phyloP scores from a whole-genome alignment of 2,797 vertebrate genomes.

The Periophthalmus magnuspinnatus region DNA sequence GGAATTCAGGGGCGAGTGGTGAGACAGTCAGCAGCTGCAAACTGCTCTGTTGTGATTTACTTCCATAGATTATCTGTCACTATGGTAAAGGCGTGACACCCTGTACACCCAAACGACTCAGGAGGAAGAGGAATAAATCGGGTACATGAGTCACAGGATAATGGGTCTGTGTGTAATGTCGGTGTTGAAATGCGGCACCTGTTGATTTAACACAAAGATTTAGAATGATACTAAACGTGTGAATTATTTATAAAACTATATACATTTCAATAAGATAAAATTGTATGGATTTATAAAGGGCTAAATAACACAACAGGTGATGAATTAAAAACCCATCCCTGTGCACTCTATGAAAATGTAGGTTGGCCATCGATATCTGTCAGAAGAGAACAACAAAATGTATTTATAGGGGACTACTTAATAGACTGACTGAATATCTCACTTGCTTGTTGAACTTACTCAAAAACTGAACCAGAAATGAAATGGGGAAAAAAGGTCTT shows the following conservation, averaged over 20 bases:
- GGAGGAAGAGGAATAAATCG: conserved; percentile 12
- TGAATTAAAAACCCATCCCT: no score
- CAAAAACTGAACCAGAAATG: no score
- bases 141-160: conserved; percentile 36
- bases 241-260: not conserved
- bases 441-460: no score
- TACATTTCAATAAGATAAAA: not conserved
- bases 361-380: no score
- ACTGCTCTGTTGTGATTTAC: conserved; percentile 50
- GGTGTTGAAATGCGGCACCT: not conserved
- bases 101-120: conserved; percentile 11
- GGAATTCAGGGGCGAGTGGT: conserved; percentile 11
- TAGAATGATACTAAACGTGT: not conserved
- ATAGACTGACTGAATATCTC: no score
- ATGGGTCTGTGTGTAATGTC: conserved; percentile 26
- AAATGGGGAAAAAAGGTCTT: no score
- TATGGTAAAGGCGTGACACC: conserved; percentile 36
- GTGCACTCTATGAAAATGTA: no score
- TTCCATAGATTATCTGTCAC: conserved; percentile 63
- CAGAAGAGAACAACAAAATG: no score
- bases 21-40: conserved; percentile 21
- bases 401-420: no score
- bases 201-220: not conserved
- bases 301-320: no score
- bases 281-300: no score